Percentiles rank a stretch among this genome's conserved stretches.
phyloP scores from a whole-genome alignment of 2,888 invertebrate species.

The Drosophila kokeensis region DNA sequence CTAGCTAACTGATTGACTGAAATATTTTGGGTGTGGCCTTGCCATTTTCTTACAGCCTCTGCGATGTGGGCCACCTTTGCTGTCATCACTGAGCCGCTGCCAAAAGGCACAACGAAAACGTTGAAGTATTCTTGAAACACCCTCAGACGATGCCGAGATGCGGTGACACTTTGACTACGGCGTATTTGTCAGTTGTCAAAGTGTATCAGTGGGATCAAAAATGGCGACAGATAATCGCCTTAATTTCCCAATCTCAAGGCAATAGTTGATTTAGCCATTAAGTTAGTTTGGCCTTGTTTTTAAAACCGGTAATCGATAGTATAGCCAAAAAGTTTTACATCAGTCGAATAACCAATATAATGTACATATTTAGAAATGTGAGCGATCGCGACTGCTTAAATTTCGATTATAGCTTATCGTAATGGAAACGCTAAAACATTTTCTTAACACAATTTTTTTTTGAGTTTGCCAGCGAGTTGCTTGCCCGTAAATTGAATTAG shows the following conservation, averaged over 20 bases:
- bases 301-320: background rate
- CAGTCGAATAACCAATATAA: background rate
- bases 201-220: background rate
- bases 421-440: slow-evolving; percentile 17
- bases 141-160: background rate
- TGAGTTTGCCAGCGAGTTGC: slow-evolving; percentile 16
- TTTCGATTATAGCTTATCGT: slow-evolving; percentile 15
- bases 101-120: background rate
- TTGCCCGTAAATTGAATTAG: slow-evolving; percentile 60
- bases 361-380: background rate
- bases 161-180: background rate
- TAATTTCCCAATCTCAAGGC: background rate
- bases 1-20: background rate
- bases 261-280: background rate
- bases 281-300: background rate
- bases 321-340: background rate
- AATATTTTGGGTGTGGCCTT: slow-evolving; percentile 12
- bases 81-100: background rate
- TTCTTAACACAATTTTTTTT: slow-evolving; percentile 14
- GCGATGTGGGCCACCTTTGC: slow-evolving; percentile 12
- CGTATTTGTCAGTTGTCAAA: slow-evolving; percentile 5
- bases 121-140: background rate
- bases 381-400: slow-evolving; percentile 2
- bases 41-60: background rate
- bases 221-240: background rate